Base-by-base conservation (phyloP, 1,140 invertebrate species). In the Euura saliciscinereae region DNA sequence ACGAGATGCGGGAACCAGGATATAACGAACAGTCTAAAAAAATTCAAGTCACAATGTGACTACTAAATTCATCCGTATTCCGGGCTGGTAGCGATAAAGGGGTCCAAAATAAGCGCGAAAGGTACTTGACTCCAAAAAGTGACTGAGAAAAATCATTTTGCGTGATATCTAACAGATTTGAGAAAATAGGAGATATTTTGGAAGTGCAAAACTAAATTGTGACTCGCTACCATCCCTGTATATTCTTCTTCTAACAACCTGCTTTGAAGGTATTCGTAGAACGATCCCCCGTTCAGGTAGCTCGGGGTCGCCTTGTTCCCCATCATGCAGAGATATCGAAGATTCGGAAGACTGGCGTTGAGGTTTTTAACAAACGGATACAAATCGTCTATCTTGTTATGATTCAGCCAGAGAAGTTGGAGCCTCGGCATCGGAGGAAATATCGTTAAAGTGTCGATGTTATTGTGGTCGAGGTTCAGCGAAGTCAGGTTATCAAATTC, bases 351-450 rank as follows among this genome's bases (percentile, higher is more conserved):
- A 76, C 89, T 91, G 77, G 88, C 86, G 77, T 89, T 84, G 69
- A 96, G 81, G 74, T 90, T 91, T 74, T 90, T 89, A 45, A 94
- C 86, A 88, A 94, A 95, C 0, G 92, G 91, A 83, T 90, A 91
- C 28, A 95, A 83, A 44, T 92, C 90, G 11, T 88, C 82, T 69
- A 95, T 91, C 73, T 90, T 90, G 79, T 95, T 96, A 78, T 94
- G 89, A 84, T 96, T 95, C 44, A 95, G 76, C 94, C 94, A 96
- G 4, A 96, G 82, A 45, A 94, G 88, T 77, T 92, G 89, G n/a
- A 95, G 81, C 76, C 89, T 89, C 10, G 90, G 90, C 79, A 94
- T 83, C n/a, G 86, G 86, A 3, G 94, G 93, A 46, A 95, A 89
- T n/a, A 88, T 82, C 43, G 90, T 90, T 43, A 90, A 86, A 2